Conservation (phyloP, 2,797 vertebrate species). For the Parauchenoglanis punctatus region DNA sequence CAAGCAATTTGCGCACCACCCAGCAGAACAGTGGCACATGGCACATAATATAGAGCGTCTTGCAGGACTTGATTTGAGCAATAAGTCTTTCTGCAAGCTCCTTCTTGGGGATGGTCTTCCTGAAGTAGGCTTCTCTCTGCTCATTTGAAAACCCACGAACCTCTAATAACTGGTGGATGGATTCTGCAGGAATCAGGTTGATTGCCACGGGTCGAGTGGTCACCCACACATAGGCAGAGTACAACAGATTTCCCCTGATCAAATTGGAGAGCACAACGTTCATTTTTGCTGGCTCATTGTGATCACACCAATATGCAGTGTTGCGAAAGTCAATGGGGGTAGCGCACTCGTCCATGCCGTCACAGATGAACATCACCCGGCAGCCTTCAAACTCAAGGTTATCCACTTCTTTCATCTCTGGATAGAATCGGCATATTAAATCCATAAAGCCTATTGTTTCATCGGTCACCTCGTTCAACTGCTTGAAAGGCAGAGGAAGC, state of each 20-base stretch:
- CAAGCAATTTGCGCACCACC: slow-evolving; percentile 61
- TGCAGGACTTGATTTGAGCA: slow-evolving; percentile 62
- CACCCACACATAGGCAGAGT: slow-evolving; percentile 55
- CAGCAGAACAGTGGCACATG: slow-evolving; percentile 74
- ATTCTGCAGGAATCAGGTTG: slow-evolving; percentile 64
- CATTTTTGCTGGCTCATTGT: slow-evolving; percentile 29
- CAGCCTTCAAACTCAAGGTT: slow-evolving; percentile 53
- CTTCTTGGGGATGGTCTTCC: slow-evolving; percentile 64
- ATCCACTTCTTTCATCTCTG: slow-evolving; percentile 65
- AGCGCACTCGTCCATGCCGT: slow-evolving; percentile 74
- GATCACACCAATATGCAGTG: slow-evolving; percentile 57
- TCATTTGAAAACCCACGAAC: slow-evolving; percentile 69
- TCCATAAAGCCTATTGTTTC: slow-evolving; percentile 59
- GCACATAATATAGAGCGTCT: slow-evolving; percentile 76
- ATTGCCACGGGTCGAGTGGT: slow-evolving; percentile 59
- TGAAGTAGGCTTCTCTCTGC: slow-evolving; percentile 72
- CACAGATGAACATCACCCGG: slow-evolving; percentile 72
- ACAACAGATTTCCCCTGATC: slow-evolving; percentile 68
- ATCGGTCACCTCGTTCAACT: slow-evolving; percentile 66
- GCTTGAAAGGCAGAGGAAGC: slow-evolving; percentile 70
- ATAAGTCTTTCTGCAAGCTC: slow-evolving; percentile 66
- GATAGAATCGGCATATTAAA: slow-evolving; percentile 71
- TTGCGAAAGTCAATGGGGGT: slow-evolving; percentile 63
- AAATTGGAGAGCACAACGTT: slow-evolving; percentile 70
- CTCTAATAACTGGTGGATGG: slow-evolving; percentile 60